Base-by-base conservation (phyloP, 1,140 invertebrate genomes). In the Drosophila arizonae region DNA sequence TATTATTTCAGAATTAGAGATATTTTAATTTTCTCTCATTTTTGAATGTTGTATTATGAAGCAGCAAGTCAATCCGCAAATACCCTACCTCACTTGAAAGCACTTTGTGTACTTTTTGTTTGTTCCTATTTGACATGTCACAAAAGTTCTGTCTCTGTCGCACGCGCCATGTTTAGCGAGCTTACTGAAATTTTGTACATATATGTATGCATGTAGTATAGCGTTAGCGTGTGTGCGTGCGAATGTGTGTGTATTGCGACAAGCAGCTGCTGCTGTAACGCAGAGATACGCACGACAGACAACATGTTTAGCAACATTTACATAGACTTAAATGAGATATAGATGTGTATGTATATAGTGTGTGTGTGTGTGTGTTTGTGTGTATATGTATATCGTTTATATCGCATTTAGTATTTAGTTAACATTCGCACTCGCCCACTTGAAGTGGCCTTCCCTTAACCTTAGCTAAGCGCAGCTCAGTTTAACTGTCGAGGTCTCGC, bases 361-460 rank as follows among this genome's bases (percentile, higher is more conserved):
- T 43, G 33, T 45, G 5, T 33, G 15, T 33, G 11, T 45, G 26
- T 46, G 2, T 46, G 6, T 36, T 28, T 36, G 0, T 33, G 8
- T 33, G 33, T 9, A 33, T 33, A 2, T 46, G 6, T 36, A 41
- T 36, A 21, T 36, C 10, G n/a, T n/a, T 46, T 15, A 4, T 56
- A 8, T 56, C 30, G 43, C 33, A 13, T 63, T 33, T 28, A 50
- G 57, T 62, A 21, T 63, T 33, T 28, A 51, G 58, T 63, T 63
- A 61, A 33, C 64, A 67, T 55, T 72, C 30, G 70, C 64, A 68
- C 56, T 68, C 70, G 64, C 70, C 70, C 70, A 72, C 70, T 54
- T 67, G 70, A 45, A 66, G 15, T 67, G 63, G 64, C 70, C 70
- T 72, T 72, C 70, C 64, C 70, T 68, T 72, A 72, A 72, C 64